These are phyloP conservation scores for Gila robusta DNA, from an alignment of 2,797 vertebrate genomes.

Conservation along the genomic window DNA sequence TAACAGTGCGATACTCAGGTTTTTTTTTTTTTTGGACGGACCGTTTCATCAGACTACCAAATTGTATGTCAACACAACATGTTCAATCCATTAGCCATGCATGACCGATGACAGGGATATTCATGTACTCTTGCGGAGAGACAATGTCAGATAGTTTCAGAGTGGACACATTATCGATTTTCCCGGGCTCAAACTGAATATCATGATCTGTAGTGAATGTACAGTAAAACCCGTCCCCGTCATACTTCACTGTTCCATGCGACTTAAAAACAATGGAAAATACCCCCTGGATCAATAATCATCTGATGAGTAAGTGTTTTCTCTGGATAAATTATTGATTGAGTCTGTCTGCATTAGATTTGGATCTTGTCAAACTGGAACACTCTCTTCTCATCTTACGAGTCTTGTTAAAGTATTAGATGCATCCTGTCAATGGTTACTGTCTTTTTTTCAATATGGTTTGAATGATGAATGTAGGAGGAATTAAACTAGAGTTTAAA, in stretches of 20 bases:
- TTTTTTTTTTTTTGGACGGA: background rate
- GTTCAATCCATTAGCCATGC: background rate
- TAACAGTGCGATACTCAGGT: background rate
- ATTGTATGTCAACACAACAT: background rate
- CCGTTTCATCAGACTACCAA: background rate
- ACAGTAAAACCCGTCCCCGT: conserved; percentile 7
- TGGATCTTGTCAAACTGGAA: background rate
- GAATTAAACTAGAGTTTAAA: background rate
- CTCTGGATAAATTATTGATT: conserved; percentile 63
- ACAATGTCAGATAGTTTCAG: conserved; percentile 16
- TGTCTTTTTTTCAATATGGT: background rate
- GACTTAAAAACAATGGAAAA: conserved; percentile 38
- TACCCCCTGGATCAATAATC: conserved; percentile 36
- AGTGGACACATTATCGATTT: conserved; percentile 8
- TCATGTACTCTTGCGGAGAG: background rate
- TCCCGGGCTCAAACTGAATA: background rate
- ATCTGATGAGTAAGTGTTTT: conserved; percentile 49
- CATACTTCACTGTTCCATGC: conserved; percentile 28
- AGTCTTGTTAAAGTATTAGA: conserved; percentile 33
- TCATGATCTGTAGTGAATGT: conserved; percentile 40
- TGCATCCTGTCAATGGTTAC: background rate
- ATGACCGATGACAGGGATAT: background rate
- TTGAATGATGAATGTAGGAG: background rate
- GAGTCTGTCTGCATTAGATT: conserved; percentile 57
- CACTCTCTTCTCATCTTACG: background rate